phyloP scores from a whole-genome alignment of 1,140 invertebrate species.

The Drosophila trapezifrons region DNA sequence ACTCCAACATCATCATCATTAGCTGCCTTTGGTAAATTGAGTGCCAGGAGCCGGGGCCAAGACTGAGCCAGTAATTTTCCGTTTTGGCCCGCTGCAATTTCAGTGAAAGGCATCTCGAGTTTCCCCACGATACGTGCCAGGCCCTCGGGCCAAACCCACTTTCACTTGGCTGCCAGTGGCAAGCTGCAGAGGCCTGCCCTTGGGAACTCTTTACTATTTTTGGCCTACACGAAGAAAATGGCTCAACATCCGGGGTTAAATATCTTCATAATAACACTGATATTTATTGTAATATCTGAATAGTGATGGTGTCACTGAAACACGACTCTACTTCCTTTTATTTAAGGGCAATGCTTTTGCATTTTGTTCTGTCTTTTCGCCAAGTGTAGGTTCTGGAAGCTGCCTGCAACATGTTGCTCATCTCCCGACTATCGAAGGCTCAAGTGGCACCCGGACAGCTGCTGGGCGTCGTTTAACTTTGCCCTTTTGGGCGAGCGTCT shows the following conservation, averaged over 20 bases:
- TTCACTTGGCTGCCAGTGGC: conserved; percentile 30
- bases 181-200: conserved; percentile 18
- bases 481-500: conserved; percentile 18
- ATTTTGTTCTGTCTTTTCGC: not conserved
- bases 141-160: conserved; percentile 29
- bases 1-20: conserved; percentile 46
- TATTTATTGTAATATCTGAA: not conserved
- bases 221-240: conserved; percentile 13
- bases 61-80: conserved; percentile 64
- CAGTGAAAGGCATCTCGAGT: conserved; percentile 63
- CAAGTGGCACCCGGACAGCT: conserved; percentile 44
- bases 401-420: conserved; percentile 42
- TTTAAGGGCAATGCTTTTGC: not conserved
- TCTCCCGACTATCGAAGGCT: conserved; percentile 26
- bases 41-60: conserved; percentile 27
- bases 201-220: conserved; percentile 25
- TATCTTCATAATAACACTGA: too few relatives aligned
- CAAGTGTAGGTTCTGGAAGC: conserved; percentile 8
- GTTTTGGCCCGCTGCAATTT: conserved; percentile 55
- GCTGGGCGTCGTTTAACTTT: conserved; percentile 49
- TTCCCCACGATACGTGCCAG: conserved; percentile 45
- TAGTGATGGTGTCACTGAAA: not conserved
- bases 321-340: not conserved
- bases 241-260: not conserved
- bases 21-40: conserved; percentile 69